A percentile compares a stretch with the other conserved stretches of the same genome.
Conservation (phyloP, 2,888 invertebrate genomes). For the Erebia epiphron region DNA sequence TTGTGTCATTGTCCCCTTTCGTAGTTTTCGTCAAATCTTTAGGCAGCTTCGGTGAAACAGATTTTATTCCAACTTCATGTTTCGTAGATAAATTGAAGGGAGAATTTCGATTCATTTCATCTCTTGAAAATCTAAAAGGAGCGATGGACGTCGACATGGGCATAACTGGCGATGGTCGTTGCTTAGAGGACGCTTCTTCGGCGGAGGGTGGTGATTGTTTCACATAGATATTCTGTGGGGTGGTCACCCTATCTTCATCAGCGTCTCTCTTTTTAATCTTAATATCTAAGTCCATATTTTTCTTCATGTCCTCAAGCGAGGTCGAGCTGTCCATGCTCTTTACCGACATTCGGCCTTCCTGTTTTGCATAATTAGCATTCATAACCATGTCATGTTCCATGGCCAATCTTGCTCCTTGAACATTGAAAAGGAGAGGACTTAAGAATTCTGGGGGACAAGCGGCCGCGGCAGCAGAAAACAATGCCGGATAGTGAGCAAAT, state of each 20-base stretch:
- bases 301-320: slow-evolving; percentile 70
- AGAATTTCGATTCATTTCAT: slow-evolving; percentile 66
- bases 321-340: slow-evolving; percentile 74
- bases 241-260: slow-evolving; percentile 79
- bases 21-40: slow-evolving; percentile 69
- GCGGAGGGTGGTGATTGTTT: slow-evolving; percentile 87
- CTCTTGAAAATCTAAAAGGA: slow-evolving; percentile 62
- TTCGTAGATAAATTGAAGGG: slow-evolving; percentile 68
- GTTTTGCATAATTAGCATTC: slow-evolving; percentile 79
- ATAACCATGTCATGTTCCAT: slow-evolving; percentile 80
- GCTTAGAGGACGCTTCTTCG: slow-evolving; percentile 85
- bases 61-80: slow-evolving; percentile 58
- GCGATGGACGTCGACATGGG: slow-evolving; percentile 72
- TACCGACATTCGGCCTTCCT: slow-evolving; percentile 72
- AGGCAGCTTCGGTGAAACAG: slow-evolving; percentile 57
- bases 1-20: slow-evolving; percentile 58
- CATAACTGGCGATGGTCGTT: slow-evolving; percentile 86
- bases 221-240: slow-evolving; percentile 66
- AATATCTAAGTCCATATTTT: slow-evolving; percentile 62
- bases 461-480: slow-evolving; percentile 77
- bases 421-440: slow-evolving; percentile 86
- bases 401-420: slow-evolving; percentile 76
- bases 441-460: slow-evolving; percentile 84
- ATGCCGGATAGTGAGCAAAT: slow-evolving; percentile 83
- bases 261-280: slow-evolving; percentile 59